Evolutionary conservation across 2,797 vertebrate genomes (phyloP).

Genomic region (Tiaroga cobitis): DNA sequence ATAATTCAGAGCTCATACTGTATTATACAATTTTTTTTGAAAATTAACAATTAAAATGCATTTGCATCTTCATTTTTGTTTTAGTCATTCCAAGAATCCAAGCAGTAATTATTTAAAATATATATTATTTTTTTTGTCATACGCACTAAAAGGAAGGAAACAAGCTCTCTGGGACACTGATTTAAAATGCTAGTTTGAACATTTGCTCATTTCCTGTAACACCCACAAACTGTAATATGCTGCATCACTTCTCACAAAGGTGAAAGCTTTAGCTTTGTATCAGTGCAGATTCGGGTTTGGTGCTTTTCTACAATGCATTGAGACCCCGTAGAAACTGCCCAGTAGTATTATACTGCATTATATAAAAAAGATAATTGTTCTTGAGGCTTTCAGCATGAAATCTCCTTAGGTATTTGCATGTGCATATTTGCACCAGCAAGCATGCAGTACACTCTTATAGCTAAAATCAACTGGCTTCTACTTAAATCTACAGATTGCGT

Average conservation of each 20-base stretch:
- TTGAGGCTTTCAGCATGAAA: constrained; percentile 61
- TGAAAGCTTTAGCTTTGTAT: neutral
- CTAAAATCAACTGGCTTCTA: neutral
- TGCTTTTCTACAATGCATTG: neutral
- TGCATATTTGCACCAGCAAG: constrained; percentile 56
- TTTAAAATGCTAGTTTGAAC: neutral
- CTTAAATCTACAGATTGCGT: neutral
- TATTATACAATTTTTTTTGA: neutral
- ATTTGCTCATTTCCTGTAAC: neutral
- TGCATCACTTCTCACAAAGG: neutral
- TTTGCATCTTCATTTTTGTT: neutral
- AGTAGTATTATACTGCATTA: constrained; percentile 14
- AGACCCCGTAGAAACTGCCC: neutral
- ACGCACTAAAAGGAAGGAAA: neutral
- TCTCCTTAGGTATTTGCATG: constrained; percentile 55
- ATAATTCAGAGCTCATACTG: neutral
- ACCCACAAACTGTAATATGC: neutral
- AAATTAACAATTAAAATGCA: neutral
- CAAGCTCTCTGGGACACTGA: fast-evolving
- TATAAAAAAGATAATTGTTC: constrained; percentile 50
- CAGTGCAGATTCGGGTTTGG: neutral
- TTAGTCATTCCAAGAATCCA: neutral
- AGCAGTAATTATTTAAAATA: neutral
- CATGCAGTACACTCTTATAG: constrained; percentile 1
- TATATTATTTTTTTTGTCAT: neutral